These are phyloP conservation scores for Exocentrus adspersus DNA, from an alignment of 2,888 invertebrate species.

Conservation along the genomic window DNA sequence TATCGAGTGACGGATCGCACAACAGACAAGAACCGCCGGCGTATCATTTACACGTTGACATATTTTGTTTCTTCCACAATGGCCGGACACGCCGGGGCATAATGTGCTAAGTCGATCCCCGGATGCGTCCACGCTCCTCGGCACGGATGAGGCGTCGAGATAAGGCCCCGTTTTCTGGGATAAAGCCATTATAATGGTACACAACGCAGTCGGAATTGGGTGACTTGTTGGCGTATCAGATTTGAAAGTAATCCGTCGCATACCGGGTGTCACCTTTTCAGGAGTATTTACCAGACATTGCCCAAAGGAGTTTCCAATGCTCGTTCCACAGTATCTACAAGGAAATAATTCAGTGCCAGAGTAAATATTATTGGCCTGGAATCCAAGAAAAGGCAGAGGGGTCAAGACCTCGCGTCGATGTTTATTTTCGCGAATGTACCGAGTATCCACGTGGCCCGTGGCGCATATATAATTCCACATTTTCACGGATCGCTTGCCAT, in stretches of 20 bases:
- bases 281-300: too few relatives aligned
- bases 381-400: slow-evolving; percentile 24
- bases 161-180: too few relatives aligned
- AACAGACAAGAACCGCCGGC: slow-evolving; percentile 1
- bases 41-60: slow-evolving; percentile 38
- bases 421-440: slow-evolving; percentile 34
- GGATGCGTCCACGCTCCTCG: slow-evolving; percentile 44
- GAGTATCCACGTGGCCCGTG: slow-evolving; percentile 37
- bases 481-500: slow-evolving; percentile 50
- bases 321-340: not conserved
- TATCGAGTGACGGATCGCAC: slow-evolving; percentile 5
- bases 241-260: slow-evolving; percentile 6
- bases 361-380: slow-evolving; percentile 32
- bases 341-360: slow-evolving; percentile 8
- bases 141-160: slow-evolving; percentile 37
- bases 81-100: slow-evolving; percentile 47
- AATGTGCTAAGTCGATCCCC: slow-evolving; percentile 49
- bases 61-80: slow-evolving; percentile 47
- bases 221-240: slow-evolving; percentile 17
- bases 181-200: slow-evolving; percentile 31
- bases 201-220: slow-evolving; percentile 21
- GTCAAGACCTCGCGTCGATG: slow-evolving; percentile 39
- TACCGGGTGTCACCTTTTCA: too few relatives aligned
- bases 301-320: too few relatives aligned
- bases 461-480: slow-evolving; percentile 49